Base-by-base conservation (phyloP, 1,140 invertebrate species). In the Panulirus ornatus region DNA sequence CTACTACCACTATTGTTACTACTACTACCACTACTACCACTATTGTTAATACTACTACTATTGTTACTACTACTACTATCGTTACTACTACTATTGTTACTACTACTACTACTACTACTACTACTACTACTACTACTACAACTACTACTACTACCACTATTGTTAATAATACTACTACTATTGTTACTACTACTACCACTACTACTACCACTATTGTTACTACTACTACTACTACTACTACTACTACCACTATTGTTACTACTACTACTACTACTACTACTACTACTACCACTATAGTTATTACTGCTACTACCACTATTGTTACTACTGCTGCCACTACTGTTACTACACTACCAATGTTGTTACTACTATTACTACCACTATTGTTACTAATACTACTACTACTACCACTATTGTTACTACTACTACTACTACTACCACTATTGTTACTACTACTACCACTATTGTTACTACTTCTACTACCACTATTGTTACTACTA, bases 111-210 rank as follows among this genome's bases (percentile, higher is more conserved):
- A n/a, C n/a, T n/a, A n/a, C n/a, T n/a, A n/a, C n/a, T n/a, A n/a
- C n/a, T n/a, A n/a, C n/a, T n/a, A n/a, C n/a, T n/a, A n/a, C n/a
- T n/a, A n/a, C n/a, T n/a, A n/a, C n/a, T n/a, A n/a, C n/a, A n/a
- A n/a, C n/a, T n/a, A n/a, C n/a, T n/a, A n/a, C n/a, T 38, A 75
- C 36, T 38, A 75, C 36, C 11, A 38, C 5, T 75, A 75, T 36
- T 75, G 8, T 16, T 16, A 38, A 6, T 75, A 38, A 6, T 75
- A 34, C 36, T 75, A 47, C 44, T 47, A 47, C 44, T 47, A 47
- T 3, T 51, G 34, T 30, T 89, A 93, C 88, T 44, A 66, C 16
- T 70, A 70, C 63, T 70, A 70, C 63, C 22, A 70, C 63, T 34
- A 70, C 63, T 70, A 70, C 30, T 70, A 27, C 63, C 22, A 70